Evolutionary conservation across 2,888 invertebrate genomes (phyloP), one percentile per base, ranked within the genome.

Genomic region (Leptopilina drosophilae): DNA sequence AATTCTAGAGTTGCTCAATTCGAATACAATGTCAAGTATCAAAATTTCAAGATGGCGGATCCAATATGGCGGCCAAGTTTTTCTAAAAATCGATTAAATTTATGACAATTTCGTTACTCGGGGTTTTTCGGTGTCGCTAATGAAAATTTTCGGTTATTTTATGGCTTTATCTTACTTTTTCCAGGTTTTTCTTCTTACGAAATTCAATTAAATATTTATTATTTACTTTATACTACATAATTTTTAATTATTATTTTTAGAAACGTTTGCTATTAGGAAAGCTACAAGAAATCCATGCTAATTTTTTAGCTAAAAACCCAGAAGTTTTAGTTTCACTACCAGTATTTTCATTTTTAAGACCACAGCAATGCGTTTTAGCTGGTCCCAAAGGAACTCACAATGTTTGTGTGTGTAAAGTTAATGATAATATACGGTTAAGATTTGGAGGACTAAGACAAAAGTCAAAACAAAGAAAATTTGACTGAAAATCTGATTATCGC

Each of bases 361-460:
- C 79, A n/a, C 46, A 49, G 49, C 62, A 40, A 62, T 79, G 77
- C 62, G 77, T 79, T 69, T 26, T 73, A 62, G 77, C 64, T 20
- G 73, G 64, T 42, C 62, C 56, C 14, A 76, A 42, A 11, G 76
- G 76, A 2, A 14, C 64, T 5, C 64, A 76, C 9, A 76, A 76
- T 6, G 76, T 64, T 64, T 64, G 76, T 14, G 76, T 76, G 14
- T 76, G 76, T 59, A 64, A 64, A 40, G 64, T 42, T 33, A 64
- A 76, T 62, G 33, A 76, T 5, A 76, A 76, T 59, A 42, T 76
- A 15, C 59, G 59, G 15, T 59, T 66, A 59, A 79, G 62, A 59
- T 79, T 79, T 76, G 20, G 40, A 15, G 66, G 67, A 26, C 12
- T 77, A 26, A 69, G 62, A 40, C 59, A 59, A 15, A 15, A 59